A percentile compares a stretch with the other conserved stretches of the same genome.
These are phyloP conservation scores for Murina feae DNA, from an alignment of 2,113 vertebrate genomes.

Conservation along the genomic window DNA sequence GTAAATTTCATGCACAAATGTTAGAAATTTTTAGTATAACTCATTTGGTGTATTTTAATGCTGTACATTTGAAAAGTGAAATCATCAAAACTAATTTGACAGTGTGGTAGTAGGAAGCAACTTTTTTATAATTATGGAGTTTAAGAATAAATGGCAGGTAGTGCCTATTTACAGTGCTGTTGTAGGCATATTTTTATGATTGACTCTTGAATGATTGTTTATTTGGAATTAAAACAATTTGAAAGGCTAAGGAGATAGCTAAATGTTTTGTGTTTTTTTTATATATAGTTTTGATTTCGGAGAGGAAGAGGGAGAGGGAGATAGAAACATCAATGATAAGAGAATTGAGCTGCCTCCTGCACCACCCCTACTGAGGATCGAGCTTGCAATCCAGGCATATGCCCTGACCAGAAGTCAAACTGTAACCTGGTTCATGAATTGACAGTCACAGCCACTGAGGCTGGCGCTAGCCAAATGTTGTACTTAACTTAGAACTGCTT, in stretches of 20 bases:
- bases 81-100: not conserved
- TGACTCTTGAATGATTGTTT: not conserved
- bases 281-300: no score
- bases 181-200: not conserved
- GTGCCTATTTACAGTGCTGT: not conserved
- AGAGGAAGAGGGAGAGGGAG: no score
- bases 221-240: not conserved
- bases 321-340: no score
- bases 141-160: not conserved
- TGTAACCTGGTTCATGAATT: no score
- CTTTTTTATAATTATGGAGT: not conserved
- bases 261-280: not conserved
- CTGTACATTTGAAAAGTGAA: conserved; percentile 21
- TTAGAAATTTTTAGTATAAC: conserved; percentile 1
- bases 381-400: no score
- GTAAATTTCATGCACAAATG: not conserved
- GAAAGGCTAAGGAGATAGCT: not conserved
- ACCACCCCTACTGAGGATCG: no score
- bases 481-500: not conserved
- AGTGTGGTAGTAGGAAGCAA: not conserved
- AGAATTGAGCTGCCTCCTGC: no score
- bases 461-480: not conserved
- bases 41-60: conserved; percentile 32
- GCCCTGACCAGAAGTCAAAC: no score
- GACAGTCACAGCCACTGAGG: no score